Percentiles rank a stretch among this genome's conserved stretches.
Evolutionary conservation across 2,797 vertebrate genomes (phyloP).

Genomic region (Alexandromys oeconomus): DNA sequence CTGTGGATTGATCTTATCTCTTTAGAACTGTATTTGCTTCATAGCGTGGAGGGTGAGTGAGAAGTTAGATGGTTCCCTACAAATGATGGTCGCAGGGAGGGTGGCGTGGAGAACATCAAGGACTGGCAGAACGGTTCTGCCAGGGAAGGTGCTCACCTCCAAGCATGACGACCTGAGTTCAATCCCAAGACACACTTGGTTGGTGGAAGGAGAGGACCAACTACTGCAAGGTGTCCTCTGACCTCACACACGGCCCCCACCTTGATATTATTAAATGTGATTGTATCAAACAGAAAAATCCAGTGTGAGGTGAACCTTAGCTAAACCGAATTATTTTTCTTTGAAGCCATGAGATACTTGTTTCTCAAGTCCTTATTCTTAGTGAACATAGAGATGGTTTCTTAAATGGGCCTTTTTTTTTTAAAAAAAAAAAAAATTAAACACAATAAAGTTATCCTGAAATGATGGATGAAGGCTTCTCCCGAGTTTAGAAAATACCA

Average conservation of each 20-base stretch:
- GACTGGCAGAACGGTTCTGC: neutral
- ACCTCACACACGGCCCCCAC: too few relatives aligned
- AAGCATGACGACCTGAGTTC: neutral
- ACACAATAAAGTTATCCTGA: neutral
- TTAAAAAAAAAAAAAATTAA: neutral
- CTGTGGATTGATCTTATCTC: neutral
- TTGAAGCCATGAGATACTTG: neutral
- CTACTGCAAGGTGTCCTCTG: too few relatives aligned
- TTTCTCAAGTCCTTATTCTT: neutral
- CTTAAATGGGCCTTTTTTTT: neutral
- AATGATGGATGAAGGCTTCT: slow-evolving; percentile 1
- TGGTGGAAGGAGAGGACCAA: neutral
- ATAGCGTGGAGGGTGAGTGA: neutral
- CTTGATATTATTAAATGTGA: neutral
- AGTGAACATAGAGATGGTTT: neutral
- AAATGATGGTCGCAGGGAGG: neutral
- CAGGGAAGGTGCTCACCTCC: neutral
- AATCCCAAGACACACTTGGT: neutral
- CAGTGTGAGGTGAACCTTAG: neutral
- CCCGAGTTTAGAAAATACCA: neutral
- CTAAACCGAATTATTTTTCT: slow-evolving; percentile 10
- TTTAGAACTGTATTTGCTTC: neutral
- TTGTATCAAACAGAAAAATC: neutral
- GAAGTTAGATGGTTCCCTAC: neutral
- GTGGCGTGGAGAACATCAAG: neutral